A percentile compares a stretch with the other conserved stretches of the same genome.
phyloP scores from a whole-genome alignment of 1,140 invertebrate species.

The Drosophila grimshawi region DNA sequence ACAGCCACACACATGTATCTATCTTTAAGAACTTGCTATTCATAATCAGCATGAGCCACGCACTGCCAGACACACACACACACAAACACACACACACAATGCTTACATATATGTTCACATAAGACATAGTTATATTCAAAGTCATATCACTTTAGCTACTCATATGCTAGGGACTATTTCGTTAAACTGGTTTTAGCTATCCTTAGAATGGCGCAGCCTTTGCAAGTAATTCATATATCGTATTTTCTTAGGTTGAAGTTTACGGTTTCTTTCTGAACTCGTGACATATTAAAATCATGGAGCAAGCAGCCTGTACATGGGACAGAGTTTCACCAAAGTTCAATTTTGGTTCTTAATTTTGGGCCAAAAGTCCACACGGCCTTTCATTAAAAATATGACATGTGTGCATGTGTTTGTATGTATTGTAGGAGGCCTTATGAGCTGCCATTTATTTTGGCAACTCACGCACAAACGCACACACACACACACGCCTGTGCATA shows the following conservation, averaged over 20 bases:
- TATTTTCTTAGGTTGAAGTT: constrained; percentile 21
- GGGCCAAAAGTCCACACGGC: constrained; percentile 19
- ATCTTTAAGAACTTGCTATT: neutral
- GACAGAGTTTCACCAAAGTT: neutral
- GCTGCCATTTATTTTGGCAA: constrained; percentile 69
- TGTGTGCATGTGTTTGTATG: constrained; percentile 29
- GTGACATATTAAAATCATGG: constrained; percentile 34
- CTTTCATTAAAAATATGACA: constrained; percentile 58
- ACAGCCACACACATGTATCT: neutral
- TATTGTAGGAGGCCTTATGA: constrained; percentile 53
- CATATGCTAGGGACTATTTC: neutral
- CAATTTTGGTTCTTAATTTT: constrained; percentile 33
- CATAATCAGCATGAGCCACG: constrained; percentile 8
- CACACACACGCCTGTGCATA: neutral
- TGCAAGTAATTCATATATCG: constrained; percentile 21
- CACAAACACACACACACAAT: too few species aligned
- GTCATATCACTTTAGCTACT: neutral
- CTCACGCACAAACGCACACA: constrained; percentile 29
- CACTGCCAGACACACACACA: too few species aligned
- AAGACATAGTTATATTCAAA: constrained; percentile 9
- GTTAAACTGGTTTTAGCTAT: constrained; percentile 23
- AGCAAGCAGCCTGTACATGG: constrained; percentile 13
- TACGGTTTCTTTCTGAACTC: constrained; percentile 22
- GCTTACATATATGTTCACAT: neutral
- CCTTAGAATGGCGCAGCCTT: constrained; percentile 21